Base-by-base conservation (phyloP, 2,888 invertebrate species). In the Tridacna gigas region DNA sequence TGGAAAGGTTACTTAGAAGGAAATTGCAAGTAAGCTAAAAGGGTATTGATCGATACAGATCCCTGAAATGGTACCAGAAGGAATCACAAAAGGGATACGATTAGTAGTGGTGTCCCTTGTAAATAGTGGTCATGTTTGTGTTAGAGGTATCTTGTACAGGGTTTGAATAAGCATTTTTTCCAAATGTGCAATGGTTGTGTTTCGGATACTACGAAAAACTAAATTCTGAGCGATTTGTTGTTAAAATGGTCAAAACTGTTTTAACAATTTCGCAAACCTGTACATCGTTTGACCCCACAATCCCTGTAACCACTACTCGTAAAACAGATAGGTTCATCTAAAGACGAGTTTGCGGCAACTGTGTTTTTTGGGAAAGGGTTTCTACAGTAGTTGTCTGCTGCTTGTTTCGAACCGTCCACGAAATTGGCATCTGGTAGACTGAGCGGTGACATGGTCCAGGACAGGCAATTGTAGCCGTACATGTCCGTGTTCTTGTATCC, bases 311-410 rank as follows among this genome's bases (percentile, higher is more conserved):
- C 51, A 22, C 12, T 22, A 18, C 18, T 51, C 11, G 71, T 71
- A 20, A 47, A 71, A 51, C 71, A 71, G 7, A 71, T 18, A 18
- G 71, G 71, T 71, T 25, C 71, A 15, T 18, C 22, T 51, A 71
- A n/a, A 22, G 47, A 26, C 18, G 15, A 7, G 7, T 20, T 47
- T 2, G 47, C 25, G 20, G 37, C 47, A 11, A 11, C 65, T 25
- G 66, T 65, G 45, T 37, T 26, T 56, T 56, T 56, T 5, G 63
- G 63, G 71, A 71, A 71, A 0, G 79, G 63, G 61, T 84, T 81
- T 11, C 84, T 51, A 61, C 84, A 84, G 28, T 71, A 79, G 65
- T 79, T 84, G 4, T 51, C 48, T 13, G 76, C 79, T 2, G 74
- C 84, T 12, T 25, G 66, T 4, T 75, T 51, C 5, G 69, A 63